Evolutionary conservation across 2,113 vertebrate genomes (phyloP), one percentile per base, ranked within the genome.

Genomic region (Gymnarchus niloticus): DNA sequence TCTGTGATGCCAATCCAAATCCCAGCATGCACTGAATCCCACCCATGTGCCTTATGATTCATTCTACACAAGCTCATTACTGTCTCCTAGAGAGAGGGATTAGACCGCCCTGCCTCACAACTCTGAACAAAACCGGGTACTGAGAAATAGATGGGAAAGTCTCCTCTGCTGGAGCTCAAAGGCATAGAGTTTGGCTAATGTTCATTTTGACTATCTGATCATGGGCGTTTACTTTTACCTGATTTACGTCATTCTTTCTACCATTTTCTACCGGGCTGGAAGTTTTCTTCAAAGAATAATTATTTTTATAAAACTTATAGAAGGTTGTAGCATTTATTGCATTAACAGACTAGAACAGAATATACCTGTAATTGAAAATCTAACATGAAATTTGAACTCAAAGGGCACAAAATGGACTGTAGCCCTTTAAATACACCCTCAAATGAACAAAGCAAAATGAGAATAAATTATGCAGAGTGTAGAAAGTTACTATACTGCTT

Each of bases 1-100:
- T 78, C 65, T 37, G 41, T 78, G 44, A 37, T 48, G 44, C 76
- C 44, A 78, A 78, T 78, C 44, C 44, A 44, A 78, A 78, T 78
- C 76, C 76, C 76, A 48, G 76, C 76, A 48, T 78, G 76, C 41
- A 78, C 76, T 23, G 9, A 78, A 78, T 78, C 76, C 41, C 44
- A 78, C 76, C 76, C 23, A 21, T 78, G 76, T 48, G 76, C 33
- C 44, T 46, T 41, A 78, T 78, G 44, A 78, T 48, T 78, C 23
- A 7, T 78, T 48, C 76, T 78, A 21, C 76, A 78, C 44, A 78
- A 48, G 41, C 76, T 78, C 44, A 78, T 48, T 78, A 78, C 44
- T 78, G 76, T 48, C 76, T 78, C 76, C 44, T 48, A 41, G 76
- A 78, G 37, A 21, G 44, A 78, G 44, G 76, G 44, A 48, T 78